Conservation (phyloP, 2,113 vertebrate genomes). For the Ictalurus punctatus region DNA sequence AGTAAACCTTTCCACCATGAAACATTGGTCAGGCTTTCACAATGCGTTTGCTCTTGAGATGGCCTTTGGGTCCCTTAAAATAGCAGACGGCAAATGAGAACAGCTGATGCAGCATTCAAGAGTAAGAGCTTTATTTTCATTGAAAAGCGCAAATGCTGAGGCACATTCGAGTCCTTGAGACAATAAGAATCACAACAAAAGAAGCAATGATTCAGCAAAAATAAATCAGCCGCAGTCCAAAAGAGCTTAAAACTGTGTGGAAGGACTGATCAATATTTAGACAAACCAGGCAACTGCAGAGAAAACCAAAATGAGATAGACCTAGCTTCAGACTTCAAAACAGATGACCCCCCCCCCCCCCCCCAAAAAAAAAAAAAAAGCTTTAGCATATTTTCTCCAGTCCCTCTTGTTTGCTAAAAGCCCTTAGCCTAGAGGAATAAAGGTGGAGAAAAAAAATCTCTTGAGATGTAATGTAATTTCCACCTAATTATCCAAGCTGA, state of each 20-base stretch:
- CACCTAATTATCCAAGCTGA: constrained; percentile 68
- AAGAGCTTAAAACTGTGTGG: constrained; percentile 63
- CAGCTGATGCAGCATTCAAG: constrained; percentile 48
- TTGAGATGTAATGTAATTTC: constrained; percentile 60
- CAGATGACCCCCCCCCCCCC: too few species aligned
- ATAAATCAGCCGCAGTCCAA: constrained; percentile 64
- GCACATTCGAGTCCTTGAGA: constrained; percentile 54
- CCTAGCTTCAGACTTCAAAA: constrained; percentile 3
- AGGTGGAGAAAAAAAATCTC: constrained; percentile 16
- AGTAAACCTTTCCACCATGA: background rate
- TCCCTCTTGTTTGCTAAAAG: constrained; percentile 24
- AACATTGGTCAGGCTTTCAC: constrained; percentile 18
- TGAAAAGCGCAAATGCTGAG: constrained; percentile 50
- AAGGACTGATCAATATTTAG: constrained; percentile 65
- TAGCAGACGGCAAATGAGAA: constrained; percentile 39
- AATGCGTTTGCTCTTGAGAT: background rate
- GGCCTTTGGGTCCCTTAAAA: constrained; percentile 27
- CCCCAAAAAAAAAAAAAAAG: too few species aligned
- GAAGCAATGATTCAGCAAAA: constrained; percentile 71
- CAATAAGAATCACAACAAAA: constrained; percentile 60
- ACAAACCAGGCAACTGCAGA: constrained; percentile 14
- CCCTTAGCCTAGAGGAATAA: background rate
- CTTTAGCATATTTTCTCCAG: background rate
- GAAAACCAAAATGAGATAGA: background rate
- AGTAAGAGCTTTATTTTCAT: constrained; percentile 51